Percentiles rank a stretch among this genome's conserved stretches.
phyloP scores from a whole-genome alignment of 2,797 vertebrate genomes.

The Silurus lanzhouensis region DNA sequence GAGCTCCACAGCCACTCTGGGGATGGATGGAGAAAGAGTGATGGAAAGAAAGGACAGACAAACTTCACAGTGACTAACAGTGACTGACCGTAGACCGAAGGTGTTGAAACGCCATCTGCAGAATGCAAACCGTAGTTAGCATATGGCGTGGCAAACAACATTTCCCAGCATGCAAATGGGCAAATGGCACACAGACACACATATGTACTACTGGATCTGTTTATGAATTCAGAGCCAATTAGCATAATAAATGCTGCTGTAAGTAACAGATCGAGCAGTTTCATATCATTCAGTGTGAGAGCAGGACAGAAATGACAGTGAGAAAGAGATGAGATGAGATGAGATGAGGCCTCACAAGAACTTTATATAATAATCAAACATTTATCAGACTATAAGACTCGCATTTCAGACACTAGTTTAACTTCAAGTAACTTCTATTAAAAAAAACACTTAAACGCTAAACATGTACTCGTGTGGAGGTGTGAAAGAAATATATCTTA shows the following conservation, averaged over 20 bases:
- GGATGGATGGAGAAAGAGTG: slow-evolving; percentile 54
- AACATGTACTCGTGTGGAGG: background rate
- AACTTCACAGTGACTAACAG: slow-evolving; percentile 73
- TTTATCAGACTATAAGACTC: background rate
- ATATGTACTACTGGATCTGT: slow-evolving; percentile 55
- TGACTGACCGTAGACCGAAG: slow-evolving; percentile 63
- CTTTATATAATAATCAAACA: background rate
- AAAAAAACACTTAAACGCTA: background rate
- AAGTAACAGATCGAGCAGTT: slow-evolving; percentile 50
- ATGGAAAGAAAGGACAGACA: slow-evolving; percentile 59
- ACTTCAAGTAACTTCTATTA: background rate
- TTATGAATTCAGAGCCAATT: slow-evolving; percentile 9
- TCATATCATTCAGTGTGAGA: slow-evolving; percentile 40
- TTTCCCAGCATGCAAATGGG: slow-evolving; percentile 71
- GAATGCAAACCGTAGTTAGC: slow-evolving; percentile 74
- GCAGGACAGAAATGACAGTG: slow-evolving; percentile 57
- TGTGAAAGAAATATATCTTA: background rate
- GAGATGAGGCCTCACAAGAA: slow-evolving; percentile 59
- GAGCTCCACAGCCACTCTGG: slow-evolving; percentile 78
- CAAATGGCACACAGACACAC: slow-evolving; percentile 49
- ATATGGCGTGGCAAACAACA: slow-evolving; percentile 53
- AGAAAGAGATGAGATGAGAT: slow-evolving; percentile 5
- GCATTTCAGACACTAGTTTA: background rate
- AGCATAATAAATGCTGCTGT: background rate
- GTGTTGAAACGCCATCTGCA: slow-evolving; percentile 77